phyloP scores from a whole-genome alignment of 2,888 invertebrate genomes.

The Eristalinus aeneus region DNA sequence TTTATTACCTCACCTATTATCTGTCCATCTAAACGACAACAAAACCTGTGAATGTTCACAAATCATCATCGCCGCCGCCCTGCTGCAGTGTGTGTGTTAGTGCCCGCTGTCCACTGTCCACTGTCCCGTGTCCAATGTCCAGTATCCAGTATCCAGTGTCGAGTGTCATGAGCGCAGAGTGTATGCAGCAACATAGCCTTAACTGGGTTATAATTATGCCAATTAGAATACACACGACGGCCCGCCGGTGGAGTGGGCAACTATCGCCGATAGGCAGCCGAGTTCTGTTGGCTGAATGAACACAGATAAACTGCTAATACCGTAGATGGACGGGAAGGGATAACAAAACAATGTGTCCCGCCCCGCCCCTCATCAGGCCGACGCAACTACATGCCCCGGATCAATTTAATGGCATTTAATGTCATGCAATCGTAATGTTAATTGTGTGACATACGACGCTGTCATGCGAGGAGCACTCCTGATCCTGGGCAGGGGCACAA shows the following conservation, averaged over 20 bases:
- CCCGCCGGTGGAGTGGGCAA: background rate
- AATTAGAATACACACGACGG: slow-evolving; percentile 59
- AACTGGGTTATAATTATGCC: slow-evolving; percentile 66
- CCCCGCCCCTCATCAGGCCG: slow-evolving; percentile 15
- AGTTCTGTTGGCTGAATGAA: slow-evolving; percentile 47
- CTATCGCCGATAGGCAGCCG: slow-evolving; percentile 40
- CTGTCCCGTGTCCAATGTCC: background rate
- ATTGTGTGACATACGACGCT: slow-evolving; percentile 61
- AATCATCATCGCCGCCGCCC: slow-evolving; percentile 63
- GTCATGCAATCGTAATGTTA: slow-evolving; percentile 71
- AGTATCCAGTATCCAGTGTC: background rate
- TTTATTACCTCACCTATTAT: slow-evolving; percentile 70
- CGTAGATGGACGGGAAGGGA: slow-evolving; percentile 53
- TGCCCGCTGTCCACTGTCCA: background rate
- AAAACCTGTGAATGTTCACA: slow-evolving; percentile 71
- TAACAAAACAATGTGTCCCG: slow-evolving; percentile 57
- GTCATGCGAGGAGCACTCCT: slow-evolving; percentile 3
- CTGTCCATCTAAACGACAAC: slow-evolving; percentile 68
- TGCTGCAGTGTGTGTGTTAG: background rate
- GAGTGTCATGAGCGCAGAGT: slow-evolving; percentile 6
- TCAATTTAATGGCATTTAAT: slow-evolving; percentile 71
- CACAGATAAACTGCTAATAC: slow-evolving; percentile 64
- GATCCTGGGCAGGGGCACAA: background rate
- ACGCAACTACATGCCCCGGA: slow-evolving; percentile 53
- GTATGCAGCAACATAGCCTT: slow-evolving; percentile 27